Percentiles rank a stretch among this genome's conserved stretches.
These are phyloP conservation scores for Synergus itoensis DNA, from an alignment of 2,888 invertebrate genomes.

Conservation along the genomic window DNA sequence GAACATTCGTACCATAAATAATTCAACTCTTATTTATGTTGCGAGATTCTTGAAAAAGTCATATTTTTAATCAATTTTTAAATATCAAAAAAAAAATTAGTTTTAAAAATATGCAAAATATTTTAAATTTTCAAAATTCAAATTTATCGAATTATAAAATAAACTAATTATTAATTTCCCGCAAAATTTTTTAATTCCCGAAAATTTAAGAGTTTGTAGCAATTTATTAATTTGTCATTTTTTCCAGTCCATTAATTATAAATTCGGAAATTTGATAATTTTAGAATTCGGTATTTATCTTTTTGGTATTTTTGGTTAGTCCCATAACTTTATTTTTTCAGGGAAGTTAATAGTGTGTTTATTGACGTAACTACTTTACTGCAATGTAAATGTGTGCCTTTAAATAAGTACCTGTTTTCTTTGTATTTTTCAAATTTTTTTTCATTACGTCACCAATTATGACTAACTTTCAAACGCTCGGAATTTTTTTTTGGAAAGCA, in stretches of 20 bases:
- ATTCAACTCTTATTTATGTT: slow-evolving; percentile 45
- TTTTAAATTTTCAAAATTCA: no score
- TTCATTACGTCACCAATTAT: slow-evolving; percentile 17
- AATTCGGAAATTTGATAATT: no score
- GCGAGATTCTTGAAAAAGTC: background rate
- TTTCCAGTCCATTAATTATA: no score
- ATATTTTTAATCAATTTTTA: background rate
- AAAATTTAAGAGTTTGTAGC: no score
- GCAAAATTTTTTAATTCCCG: no score
- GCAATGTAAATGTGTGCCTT: background rate
- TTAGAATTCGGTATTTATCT: no score
- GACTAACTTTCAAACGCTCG: background rate
- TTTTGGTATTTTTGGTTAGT: no score
- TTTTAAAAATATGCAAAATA: background rate
- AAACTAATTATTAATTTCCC: no score
- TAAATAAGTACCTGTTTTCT: background rate
- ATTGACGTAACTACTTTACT: background rate
- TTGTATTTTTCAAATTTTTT: background rate
- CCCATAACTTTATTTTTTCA: no score
- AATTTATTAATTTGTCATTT: no score
- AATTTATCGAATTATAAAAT: no score
- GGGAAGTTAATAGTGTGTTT: background rate
- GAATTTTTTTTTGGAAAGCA: slow-evolving; percentile 7
- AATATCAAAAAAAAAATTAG: background rate
- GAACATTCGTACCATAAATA: slow-evolving; percentile 13